Evolutionary conservation across 2,888 invertebrate species (phyloP), one percentile per base, ranked within the genome.

Genomic region (Ctenicera cuprea): DNA sequence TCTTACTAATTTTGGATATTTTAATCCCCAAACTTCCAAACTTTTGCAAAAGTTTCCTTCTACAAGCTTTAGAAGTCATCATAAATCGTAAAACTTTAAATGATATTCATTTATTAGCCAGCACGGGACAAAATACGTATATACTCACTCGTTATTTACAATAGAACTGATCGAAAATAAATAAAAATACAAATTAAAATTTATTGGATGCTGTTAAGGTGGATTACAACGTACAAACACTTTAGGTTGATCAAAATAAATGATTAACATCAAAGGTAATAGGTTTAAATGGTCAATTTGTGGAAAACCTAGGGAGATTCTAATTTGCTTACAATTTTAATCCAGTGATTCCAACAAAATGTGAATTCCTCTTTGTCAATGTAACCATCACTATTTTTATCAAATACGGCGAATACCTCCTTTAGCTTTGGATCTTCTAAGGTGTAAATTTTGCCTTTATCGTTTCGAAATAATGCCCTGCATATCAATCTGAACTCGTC

Each of bases 331-430:
- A 94, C 94, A 83, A 94, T 92, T 91, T 95, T 95, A 77, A 96
- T 95, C 96, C 96, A 96, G 82, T 94, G 93, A 87, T 95, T 94
- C 96, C 96, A 96, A 85, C 96, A 96, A 84, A 94, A 91, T 68
- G 92, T 91, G 85, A 97, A 96, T 88, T 97, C 96, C 73, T 94
- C 93, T 69, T 91, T 91, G 84, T 95, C 95, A 70, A 96, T 93
- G 82, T 90, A 91, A 0, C 93, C 94, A 85, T 95, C 95, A 33
- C 87, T 89, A 81, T 96, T 93, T 78, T 89, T 90, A 86, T 96
- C 96, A 85, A 96, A 96, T 70, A 96, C 93, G 73, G 90, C 89
- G 87, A 95, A 96, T 81, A 95, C 92, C 82, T 95, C 94, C 48
- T 90, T 88, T 52, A 95, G 89, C 78, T 92, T 91, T 64, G 92